Percentiles rank a stretch among this genome's conserved stretches.
phyloP scores from a whole-genome alignment of 2,888 invertebrate species.

The Eristalinus aeneus region DNA sequence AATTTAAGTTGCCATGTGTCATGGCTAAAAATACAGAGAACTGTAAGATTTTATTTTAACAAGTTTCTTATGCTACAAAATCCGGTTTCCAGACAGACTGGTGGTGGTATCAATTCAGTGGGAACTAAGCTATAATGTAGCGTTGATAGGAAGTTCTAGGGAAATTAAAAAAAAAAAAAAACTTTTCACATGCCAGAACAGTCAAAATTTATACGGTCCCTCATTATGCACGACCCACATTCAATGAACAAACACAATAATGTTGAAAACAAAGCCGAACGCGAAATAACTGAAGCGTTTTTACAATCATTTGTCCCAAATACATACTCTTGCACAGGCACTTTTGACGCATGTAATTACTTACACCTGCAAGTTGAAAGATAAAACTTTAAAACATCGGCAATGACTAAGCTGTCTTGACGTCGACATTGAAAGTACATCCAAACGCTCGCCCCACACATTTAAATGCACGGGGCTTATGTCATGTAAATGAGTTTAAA shows the following conservation, averaged over 20 bases:
- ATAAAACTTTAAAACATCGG: neutral
- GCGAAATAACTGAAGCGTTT: neutral
- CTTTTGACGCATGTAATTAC: neutral
- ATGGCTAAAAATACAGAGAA: constrained; percentile 46
- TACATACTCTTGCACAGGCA: neutral
- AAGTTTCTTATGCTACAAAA: constrained; percentile 19
- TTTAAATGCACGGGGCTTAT: neutral
- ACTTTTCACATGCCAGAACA: neutral
- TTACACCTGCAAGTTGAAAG: neutral
- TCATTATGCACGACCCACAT: neutral
- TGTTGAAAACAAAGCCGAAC: neutral
- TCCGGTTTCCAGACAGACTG: constrained; percentile 30
- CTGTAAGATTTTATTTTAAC: constrained; percentile 24
- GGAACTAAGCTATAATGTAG: neutral
- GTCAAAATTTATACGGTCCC: neutral
- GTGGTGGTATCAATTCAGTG: constrained; percentile 4
- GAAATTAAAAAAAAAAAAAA: neutral
- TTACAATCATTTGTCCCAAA: neutral
- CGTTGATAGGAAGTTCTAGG: neutral
- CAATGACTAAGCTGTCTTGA: neutral
- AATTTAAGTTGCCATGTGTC: constrained; percentile 12
- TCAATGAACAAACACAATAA: neutral
- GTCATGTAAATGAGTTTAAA: constrained; percentile 9
- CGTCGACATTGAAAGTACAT: neutral
- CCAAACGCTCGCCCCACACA: neutral